Percentiles rank a stretch among this genome's conserved stretches.
Conservation (phyloP, 2,113 vertebrate genomes). For the Nesoenas mayeri region DNA sequence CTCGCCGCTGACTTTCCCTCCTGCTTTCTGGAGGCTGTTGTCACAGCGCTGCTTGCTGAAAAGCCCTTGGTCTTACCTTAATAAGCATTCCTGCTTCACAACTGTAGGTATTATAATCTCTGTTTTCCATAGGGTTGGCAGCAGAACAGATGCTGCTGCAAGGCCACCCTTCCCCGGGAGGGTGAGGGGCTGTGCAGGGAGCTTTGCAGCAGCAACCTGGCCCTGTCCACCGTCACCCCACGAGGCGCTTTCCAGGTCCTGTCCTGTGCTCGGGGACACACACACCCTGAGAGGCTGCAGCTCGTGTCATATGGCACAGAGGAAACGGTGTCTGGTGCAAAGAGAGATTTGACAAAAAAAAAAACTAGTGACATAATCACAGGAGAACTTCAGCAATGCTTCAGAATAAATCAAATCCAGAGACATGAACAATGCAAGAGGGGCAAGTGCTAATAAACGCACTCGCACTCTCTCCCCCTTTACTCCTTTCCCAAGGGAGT, state of each 20-base stretch:
- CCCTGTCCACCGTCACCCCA: accelerated
- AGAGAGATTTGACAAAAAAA: neutral
- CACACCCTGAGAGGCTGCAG: accelerated
- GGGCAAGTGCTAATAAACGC: neutral
- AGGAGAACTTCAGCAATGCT: neutral
- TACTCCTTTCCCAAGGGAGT: neutral
- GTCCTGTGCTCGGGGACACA: accelerated
- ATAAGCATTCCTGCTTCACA: accelerated
- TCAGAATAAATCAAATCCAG: neutral
- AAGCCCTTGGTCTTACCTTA: accelerated
- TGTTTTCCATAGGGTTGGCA: accelerated
- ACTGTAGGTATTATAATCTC: accelerated
- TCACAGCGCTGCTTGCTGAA: neutral
- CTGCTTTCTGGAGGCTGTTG: neutral
- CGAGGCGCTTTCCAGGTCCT: accelerated
- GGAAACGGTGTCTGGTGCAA: neutral
- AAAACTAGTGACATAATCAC: neutral
- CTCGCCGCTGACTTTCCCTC: neutral
- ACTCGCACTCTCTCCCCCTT: too few species aligned
- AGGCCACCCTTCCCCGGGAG: too few species aligned
- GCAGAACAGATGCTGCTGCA: neutral
- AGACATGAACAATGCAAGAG: neutral
- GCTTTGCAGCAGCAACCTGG: neutral
- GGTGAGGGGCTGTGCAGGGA: neutral
- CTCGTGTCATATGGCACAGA: accelerated